Percentiles rank a stretch among this genome's conserved stretches.
Conservation (phyloP, 2,797 vertebrate genomes). For the Catharus ustulatus region DNA sequence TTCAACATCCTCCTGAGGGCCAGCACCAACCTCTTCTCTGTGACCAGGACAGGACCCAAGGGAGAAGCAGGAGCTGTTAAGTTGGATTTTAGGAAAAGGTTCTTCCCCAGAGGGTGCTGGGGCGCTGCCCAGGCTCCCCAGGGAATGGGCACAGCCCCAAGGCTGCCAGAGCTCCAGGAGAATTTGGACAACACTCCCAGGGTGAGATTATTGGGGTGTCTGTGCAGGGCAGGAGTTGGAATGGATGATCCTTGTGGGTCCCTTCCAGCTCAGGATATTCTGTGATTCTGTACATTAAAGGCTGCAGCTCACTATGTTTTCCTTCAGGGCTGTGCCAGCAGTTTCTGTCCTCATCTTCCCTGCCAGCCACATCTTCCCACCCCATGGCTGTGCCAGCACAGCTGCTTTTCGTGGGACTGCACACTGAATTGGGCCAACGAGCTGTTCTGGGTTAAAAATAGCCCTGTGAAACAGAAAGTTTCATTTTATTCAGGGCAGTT, state of each 20-base stretch:
- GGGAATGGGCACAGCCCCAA: rapidly evolving
- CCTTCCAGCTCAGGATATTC: neutral
- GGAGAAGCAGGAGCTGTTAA: neutral
- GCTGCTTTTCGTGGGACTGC: neutral
- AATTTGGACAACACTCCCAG: rapidly evolving
- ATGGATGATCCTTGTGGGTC: neutral
- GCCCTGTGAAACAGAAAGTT: neutral
- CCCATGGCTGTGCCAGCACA: neutral
- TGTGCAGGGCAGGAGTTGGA: neutral
- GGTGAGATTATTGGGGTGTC: neutral
- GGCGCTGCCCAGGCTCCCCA: neutral
- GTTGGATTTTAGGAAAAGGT: rapidly evolving
- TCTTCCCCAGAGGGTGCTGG: neutral
- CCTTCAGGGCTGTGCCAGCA: neutral
- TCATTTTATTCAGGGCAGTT: neutral
- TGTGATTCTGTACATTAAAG: neutral
- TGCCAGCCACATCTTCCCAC: neutral
- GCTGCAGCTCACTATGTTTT: neutral
- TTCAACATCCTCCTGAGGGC: neutral
- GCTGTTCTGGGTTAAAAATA: neutral
- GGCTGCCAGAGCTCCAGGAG: neutral
- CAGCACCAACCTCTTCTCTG: neutral
- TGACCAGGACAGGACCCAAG: neutral
- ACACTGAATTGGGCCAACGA: neutral
- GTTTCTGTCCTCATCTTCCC: neutral